These are phyloP conservation scores for Takifugu bimaculatus DNA, from an alignment of 2,113 vertebrate genomes.

Conservation along the genomic window DNA sequence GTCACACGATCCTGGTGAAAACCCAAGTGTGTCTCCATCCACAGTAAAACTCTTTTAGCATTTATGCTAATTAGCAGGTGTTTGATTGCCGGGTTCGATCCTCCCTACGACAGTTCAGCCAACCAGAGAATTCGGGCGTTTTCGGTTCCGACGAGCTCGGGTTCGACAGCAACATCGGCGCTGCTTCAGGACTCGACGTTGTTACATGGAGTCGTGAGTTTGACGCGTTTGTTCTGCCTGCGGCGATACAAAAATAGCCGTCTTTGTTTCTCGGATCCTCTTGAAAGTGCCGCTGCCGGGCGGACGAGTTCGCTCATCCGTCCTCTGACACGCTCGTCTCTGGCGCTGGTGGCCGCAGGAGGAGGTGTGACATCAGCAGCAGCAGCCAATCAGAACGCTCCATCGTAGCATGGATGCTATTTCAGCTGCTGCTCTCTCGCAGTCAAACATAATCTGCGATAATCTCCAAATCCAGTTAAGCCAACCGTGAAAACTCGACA, in stretches of 20 bases:
- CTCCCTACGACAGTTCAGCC: too few relatives aligned
- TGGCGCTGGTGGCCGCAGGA: conserved; percentile 1
- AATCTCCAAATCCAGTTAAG: conserved; percentile 50
- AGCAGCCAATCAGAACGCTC: conserved; percentile 20
- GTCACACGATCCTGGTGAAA: too few relatives aligned
- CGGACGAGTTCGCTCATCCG: conserved; percentile 15
- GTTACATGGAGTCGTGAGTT: conserved; percentile 17
- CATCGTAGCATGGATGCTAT: conserved; percentile 1
- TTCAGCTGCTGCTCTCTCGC: conserved; percentile 23
- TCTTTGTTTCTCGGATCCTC: conserved; percentile 24
- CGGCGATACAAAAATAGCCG: conserved; percentile 22
- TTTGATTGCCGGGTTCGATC: too few relatives aligned
- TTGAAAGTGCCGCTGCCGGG: conserved; percentile 23
- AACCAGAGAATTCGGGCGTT: too few relatives aligned
- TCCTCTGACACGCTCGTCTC: conserved; percentile 26
- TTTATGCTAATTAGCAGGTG: too few relatives aligned
- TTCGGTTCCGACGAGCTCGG: too few relatives aligned
- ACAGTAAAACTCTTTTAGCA: too few relatives aligned
- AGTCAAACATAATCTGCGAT: conserved; percentile 37
- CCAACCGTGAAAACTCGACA: conserved; percentile 12
- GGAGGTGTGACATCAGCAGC: conserved; percentile 23
- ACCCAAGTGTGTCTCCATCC: too few relatives aligned
- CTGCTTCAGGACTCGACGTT: not conserved
- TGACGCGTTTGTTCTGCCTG: conserved; percentile 12
- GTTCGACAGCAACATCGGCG: conserved; percentile 6